A percentile compares a stretch with the other conserved stretches of the same genome.
These are phyloP conservation scores for Pogonus chalceus DNA, from an alignment of 1,140 invertebrate species.

Conservation along the genomic window DNA sequence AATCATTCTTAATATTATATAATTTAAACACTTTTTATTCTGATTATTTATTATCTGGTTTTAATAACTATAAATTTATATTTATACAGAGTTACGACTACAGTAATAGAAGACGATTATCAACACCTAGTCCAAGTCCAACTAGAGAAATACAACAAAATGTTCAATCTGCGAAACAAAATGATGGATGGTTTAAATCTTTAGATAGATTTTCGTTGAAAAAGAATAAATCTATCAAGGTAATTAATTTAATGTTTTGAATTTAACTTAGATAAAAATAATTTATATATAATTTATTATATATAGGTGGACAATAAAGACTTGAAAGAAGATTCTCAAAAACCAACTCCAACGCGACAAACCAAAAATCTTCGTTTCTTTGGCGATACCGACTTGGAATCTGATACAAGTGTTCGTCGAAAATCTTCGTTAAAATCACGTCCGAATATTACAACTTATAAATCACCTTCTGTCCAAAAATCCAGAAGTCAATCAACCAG, in stretches of 20 bases:
- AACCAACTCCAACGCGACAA: slow-evolving; percentile 35
- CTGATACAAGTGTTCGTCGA: slow-evolving; percentile 42
- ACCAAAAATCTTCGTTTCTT: slow-evolving; percentile 65
- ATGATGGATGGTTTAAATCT: slow-evolving; percentile 54
- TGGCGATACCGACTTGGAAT: slow-evolving; percentile 68
- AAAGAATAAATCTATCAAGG: slow-evolving; percentile 41
- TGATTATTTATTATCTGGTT: too few species aligned
- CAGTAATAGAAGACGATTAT: slow-evolving; percentile 54
- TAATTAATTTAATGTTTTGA: slow-evolving; percentile 13
- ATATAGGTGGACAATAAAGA: slow-evolving; percentile 22
- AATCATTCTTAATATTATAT: too few species aligned
- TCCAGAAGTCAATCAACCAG: slow-evolving; percentile 33
- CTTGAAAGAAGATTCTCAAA: slow-evolving; percentile 26
- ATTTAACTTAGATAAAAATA: not conserved
- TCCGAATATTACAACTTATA: slow-evolving; percentile 11
- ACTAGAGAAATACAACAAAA: slow-evolving; percentile 14
- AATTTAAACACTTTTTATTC: too few species aligned
- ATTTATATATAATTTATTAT: too few species aligned
- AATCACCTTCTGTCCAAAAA: slow-evolving; percentile 13
- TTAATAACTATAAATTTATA: too few species aligned
- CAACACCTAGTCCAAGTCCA: slow-evolving; percentile 61
- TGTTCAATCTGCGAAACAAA: slow-evolving; percentile 24
- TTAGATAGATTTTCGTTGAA: slow-evolving; percentile 47
- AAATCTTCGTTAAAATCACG: slow-evolving; percentile 28
- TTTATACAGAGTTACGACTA: slow-evolving; percentile 46